Base-by-base conservation (phyloP, 2,113 vertebrate genomes). In the Ranitomeya variabilis region DNA sequence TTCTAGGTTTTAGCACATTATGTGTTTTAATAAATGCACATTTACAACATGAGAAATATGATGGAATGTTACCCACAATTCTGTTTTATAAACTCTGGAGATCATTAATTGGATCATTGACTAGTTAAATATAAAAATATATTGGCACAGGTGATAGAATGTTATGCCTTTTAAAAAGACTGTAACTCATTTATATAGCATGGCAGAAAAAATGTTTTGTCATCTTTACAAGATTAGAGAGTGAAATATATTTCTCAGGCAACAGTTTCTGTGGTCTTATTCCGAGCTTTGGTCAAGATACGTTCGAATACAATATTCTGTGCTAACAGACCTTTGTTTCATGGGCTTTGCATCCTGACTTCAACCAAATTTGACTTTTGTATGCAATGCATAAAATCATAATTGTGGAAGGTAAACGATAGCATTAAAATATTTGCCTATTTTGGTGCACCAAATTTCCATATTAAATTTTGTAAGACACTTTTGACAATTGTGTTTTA, bases 41-140 rank as follows among this genome's bases (percentile, higher is more conserved):
- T 80, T 67, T 87, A 31, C 66, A 81, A n/a, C 51, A 73, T 60
- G 55, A 83, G 31, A n/a, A 57, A 74, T 74, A 37, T 88, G 67
- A 88, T 82, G 60, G 62, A 83, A 55, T 76, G 67, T 83, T 59
- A 19, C 71, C 54, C 69, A 31, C 31, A 76, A 83, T 88, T 78
- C 26, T 86, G 73, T 62, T 76, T 83, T 83, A 88, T 76, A 76
- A 83, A 83, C 80, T 83, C 69, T 23, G 19, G 16, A 64, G 80
- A 57, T 83, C 87, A 83, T 83, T 88, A 83, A 83, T 76, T 76
- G 87, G 80, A 83, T 83, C 80, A 84, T 84, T 84, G 81, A 69
- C 80, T 84, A 79, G 45, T 84, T 84, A 78, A 84, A 84, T 78
- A 83, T 83, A 26, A 88, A 87, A 88, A 83, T 69, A 59, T 51